A percentile compares a stretch with the other conserved stretches of the same genome.
phyloP scores from a whole-genome alignment of 2,797 vertebrate genomes.

The Botia kubotai region DNA sequence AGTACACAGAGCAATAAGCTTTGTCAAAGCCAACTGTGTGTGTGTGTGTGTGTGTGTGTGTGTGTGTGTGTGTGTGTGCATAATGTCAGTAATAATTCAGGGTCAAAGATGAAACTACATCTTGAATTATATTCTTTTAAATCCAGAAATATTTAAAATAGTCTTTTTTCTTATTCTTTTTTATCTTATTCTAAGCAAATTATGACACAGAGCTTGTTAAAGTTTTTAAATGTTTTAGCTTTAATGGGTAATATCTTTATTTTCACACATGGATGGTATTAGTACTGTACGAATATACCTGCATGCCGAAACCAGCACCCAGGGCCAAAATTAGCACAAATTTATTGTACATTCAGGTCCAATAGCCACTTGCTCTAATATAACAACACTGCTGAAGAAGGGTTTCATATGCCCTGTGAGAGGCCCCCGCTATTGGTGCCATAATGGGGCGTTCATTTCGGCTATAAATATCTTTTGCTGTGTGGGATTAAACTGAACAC shows the following conservation, averaged over 20 bases:
- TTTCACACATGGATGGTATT: constrained; percentile 4
- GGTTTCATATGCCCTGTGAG: constrained; percentile 27
- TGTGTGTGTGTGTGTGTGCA: no score
- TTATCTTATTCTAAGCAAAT: no score
- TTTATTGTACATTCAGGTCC: constrained; percentile 22
- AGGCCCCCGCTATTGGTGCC: constrained; percentile 53
- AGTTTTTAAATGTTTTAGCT: constrained; percentile 1
- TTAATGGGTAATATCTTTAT: not conserved
- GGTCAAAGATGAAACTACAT: no score
- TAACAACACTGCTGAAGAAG: constrained; percentile 36
- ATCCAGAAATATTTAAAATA: no score
- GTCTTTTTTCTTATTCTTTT: no score
- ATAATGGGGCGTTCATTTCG: constrained; percentile 36
- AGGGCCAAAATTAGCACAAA: not conserved
- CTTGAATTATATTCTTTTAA: no score
- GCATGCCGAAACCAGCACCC: constrained; percentile 31
- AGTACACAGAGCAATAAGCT: no score
- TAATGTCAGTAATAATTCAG: no score
- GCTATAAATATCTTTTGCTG: constrained; percentile 85
- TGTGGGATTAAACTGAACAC: constrained; percentile 76
- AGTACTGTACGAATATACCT: not conserved
- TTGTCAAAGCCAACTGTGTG: no score
- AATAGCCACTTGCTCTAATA: constrained; percentile 31
- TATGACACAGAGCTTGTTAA: no score
- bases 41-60: no score